Base-by-base conservation (phyloP, 2,113 vertebrate genomes). In the Myrmecobius fasciatus region DNA sequence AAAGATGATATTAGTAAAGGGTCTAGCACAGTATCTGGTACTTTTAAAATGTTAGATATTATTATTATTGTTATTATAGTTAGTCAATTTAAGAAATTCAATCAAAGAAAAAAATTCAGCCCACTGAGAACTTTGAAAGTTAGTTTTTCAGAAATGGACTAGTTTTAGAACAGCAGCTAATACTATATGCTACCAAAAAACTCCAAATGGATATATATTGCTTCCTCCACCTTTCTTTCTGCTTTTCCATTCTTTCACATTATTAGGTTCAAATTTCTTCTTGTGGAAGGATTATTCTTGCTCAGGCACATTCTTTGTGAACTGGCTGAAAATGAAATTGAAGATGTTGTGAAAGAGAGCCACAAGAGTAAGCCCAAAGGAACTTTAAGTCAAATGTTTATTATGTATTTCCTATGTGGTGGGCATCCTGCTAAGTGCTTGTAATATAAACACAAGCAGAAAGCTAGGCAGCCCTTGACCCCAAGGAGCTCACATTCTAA, bases 61-160 rank as follows among this genome's bases (percentile, higher is more conserved):
- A 24, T 83, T 83, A 83, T 83, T 83, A 43, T 83, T n/a, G n/a
- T n/a, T n/a, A n/a, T n/a, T n/a, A 8, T 2, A 20, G 43, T 43
- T 83, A 83, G 20, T 83, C 67, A 83, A 43, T 52, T 89, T 91
- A 91, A 54, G 94, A 90, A 90, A 56, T 0, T 8, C n/a, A 92
- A 24, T 89, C 83, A 52, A 92, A 96, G 48, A 31, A 52, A 92
- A 95, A 36, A 90, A 94, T 52, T 90, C 43, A 60, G 52, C 52
- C 89, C 43, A 88, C 25, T 51, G 51, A 54, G 92, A 31, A n/a
- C 43, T 11, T 31, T 83, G 11, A 90, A 93, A 60, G 92, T 3
- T 52, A 52, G 52, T 89, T 92, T 97, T 92, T 67, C 88, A 91
- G 92, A 95, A 91, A 8, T 3, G 17, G 43, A 43, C n/a, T 43